These are phyloP conservation scores for Simalia tracyae DNA, from an alignment of 2,797 vertebrate genomes.

Conservation along the genomic window DNA sequence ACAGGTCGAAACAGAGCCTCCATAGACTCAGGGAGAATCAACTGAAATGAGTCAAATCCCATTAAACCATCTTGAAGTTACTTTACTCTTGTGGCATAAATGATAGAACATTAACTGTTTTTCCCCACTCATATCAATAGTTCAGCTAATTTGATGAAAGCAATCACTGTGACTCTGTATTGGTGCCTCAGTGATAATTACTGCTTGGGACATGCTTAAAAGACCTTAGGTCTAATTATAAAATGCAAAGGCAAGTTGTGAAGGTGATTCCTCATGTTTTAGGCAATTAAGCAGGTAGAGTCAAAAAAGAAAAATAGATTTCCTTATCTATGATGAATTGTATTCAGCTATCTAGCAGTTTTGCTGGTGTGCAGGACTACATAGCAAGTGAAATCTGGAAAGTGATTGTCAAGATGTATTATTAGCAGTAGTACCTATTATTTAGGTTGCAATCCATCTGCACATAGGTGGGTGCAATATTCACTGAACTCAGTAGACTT, in stretches of 20 bases:
- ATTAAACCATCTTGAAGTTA: slow-evolving; percentile 35
- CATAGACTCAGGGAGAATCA: slow-evolving; percentile 32
- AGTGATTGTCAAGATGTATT: slow-evolving; percentile 9
- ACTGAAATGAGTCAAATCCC: slow-evolving; percentile 47
- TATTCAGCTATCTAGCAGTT: not conserved
- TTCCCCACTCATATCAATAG: slow-evolving; percentile 23
- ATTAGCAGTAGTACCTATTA: not conserved
- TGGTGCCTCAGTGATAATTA: slow-evolving; percentile 11
- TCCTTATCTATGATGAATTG: slow-evolving; percentile 9
- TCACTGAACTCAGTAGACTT: not conserved
- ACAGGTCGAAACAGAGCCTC: slow-evolving; percentile 52
- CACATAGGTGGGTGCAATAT: not conserved
- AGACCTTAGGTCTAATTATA: not conserved
- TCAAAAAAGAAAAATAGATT: not conserved
- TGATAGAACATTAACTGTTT: slow-evolving; percentile 25
- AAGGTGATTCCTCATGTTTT: not conserved
- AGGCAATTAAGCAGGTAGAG: slow-evolving; percentile 14
- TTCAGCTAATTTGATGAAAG: slow-evolving; percentile 33
- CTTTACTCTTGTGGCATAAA: slow-evolving; percentile 33
- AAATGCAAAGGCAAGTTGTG: not conserved
- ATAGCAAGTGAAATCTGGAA: not conserved
- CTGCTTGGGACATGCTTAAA: not conserved
- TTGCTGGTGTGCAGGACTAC: not conserved
- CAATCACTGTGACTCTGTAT: not conserved
- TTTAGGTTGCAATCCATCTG: not conserved